Evolutionary conservation across 2,113 vertebrate species (phyloP), one percentile per base, ranked within the genome.

Genomic region (Halcyon senegalensis): DNA sequence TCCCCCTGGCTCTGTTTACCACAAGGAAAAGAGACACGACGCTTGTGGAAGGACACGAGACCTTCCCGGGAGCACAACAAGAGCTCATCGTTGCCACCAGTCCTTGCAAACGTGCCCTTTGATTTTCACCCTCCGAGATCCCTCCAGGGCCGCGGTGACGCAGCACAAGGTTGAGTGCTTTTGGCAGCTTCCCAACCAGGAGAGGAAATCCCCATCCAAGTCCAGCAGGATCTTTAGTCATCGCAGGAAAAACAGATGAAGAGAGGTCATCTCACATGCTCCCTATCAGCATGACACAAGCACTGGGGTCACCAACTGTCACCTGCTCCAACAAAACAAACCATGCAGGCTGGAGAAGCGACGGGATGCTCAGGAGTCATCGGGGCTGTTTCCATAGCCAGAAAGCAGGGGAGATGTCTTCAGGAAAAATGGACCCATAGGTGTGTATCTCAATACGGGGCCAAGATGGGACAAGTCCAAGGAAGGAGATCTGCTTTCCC

Each of bases 61-160:
- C 14, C 23, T 41, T 43, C 62, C 66, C 4, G 2, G 44, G 24
- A 66, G n/a, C 23, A 0, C 2, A 43, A 68, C 28, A 51, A 56
- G 14, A 51, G 30, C 23, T 85, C 12, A 1, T 62, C 43, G 3
- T 17, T 10, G 6, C 84, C 67, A 30, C 44, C 16, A 33, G n/a
- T 21, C 59, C 55, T 21, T 58, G n/a, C 4, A 21, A 19, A 93
- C 6, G 5, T 23, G 19, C 3, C 53, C 23, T 48, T 53, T 62
- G 75, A 13, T 41, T 68, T 80, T 70, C 37, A 64, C 33, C 12
- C 13, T 13, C 48, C 14, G 2, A 33, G 48, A 15, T 31, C 7
- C 7, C 68, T 58, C 41, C 1, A 0, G n/a, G 72, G 75, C 39
- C 4, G 1, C 2, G 2, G 43, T 1, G 3, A 23, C 27, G 13